Evolutionary conservation across 2,797 vertebrate species (phyloP), one percentile per base, ranked within the genome.

Genomic region (Coracias cyanogaster): DNA sequence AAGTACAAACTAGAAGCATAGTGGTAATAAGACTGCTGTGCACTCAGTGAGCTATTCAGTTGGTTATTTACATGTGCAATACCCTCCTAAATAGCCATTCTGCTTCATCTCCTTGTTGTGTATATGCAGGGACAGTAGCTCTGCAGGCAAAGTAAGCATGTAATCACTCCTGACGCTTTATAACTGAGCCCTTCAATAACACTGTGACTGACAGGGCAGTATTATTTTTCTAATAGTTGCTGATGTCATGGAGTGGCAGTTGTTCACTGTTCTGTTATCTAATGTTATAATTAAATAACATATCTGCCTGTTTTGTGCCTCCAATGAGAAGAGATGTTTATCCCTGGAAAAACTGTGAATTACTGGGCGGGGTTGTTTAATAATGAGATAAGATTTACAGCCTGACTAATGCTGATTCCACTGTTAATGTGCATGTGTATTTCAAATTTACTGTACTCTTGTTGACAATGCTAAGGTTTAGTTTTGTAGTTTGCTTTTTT

Each of bases 221-320:
- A 26, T 66, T 65, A 58, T 93, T 93, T 87, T 87, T 81, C 87
- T 86, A 69, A 66, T 86, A 69, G 76, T 46, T 94, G 18, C 46
- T 91, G 70, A 58, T 91, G 54, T 80, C 28, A 81, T 52, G 24
- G 80, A 90, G 48, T 79, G 58, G 39, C 58, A 88, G 66, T 84
- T 77, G 33, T 92, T 94, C 62, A 73, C 25, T 86, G 12, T 89
- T 69, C 49, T 84, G 71, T 96, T 91, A 64, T 82, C 91, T 82
- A 85, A 77, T 58, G 26, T 64, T 64, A 8, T 66, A 86, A 82
- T 22, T 94, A 82, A 86, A 79, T 72, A 48, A 87, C 86, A 62
- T 46, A 79, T 33, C 84, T 89, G 90, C 62, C 54, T 76, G 69
- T 25, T 91, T 83, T 65, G 25, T 89, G 46, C 43, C 37, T 86